Percentiles rank a stretch among this genome's conserved stretches.
phyloP scores from a whole-genome alignment of 1,140 invertebrate genomes.

The Alviniconcha marisindica region DNA sequence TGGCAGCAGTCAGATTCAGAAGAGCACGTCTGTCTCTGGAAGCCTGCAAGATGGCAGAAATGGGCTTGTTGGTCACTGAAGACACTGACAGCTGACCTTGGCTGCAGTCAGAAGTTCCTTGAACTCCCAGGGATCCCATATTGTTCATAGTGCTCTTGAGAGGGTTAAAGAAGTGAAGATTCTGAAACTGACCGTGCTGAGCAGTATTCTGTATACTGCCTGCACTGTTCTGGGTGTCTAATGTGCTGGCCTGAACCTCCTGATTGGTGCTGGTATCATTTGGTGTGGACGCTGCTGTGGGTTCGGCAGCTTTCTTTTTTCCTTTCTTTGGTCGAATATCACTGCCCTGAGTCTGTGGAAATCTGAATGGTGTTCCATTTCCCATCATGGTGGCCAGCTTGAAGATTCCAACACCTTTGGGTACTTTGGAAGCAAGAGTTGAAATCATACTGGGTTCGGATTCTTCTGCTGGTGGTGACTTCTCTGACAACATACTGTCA shows the following conservation, averaged over 20 bases:
- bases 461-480: neutral
- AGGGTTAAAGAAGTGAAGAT: constrained; percentile 17
- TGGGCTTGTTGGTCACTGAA: neutral
- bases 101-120: neutral
- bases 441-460: constrained; percentile 6
- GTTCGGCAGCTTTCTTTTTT: neutral
- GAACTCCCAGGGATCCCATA: neutral
- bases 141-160: constrained; percentile 22
- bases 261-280: neutral
- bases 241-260: constrained; percentile 24
- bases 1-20: neutral
- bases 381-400: constrained; percentile 34
- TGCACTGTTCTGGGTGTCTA: neutral
- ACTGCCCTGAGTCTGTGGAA: neutral
- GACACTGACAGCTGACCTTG: neutral
- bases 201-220: neutral
- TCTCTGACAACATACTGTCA: too few species aligned
- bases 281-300: neutral
- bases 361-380: neutral
- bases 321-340: neutral
- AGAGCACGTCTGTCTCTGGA: neutral
- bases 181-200: constrained; percentile 20
- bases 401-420: constrained; percentile 34
- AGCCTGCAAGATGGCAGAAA: constrained; percentile 21
- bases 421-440: constrained; percentile 5